Percentiles rank a stretch among this genome's conserved stretches.
phyloP scores from a whole-genome alignment of 2,888 invertebrate species.

The Apodemia duryi region DNA sequence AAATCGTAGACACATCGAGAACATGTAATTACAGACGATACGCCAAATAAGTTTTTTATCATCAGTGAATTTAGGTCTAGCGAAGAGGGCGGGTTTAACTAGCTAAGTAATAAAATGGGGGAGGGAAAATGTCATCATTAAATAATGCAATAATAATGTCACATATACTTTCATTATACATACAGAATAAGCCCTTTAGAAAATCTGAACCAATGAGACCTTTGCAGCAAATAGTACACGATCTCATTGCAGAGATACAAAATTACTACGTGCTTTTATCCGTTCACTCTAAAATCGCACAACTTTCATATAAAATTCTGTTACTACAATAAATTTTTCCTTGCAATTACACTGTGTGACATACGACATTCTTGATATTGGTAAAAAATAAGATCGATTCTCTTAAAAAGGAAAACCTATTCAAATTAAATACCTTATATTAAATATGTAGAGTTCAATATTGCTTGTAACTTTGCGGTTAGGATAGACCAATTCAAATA shows the following conservation, averaged over 20 bases:
- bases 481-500: slow-evolving; percentile 71
- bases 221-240: slow-evolving; percentile 42
- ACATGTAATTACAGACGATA: no score
- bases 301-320: not conserved
- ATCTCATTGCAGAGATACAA: slow-evolving; percentile 62
- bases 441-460: slow-evolving; percentile 29
- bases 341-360: slow-evolving; percentile 30
- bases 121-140: not conserved
- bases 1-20: no score
- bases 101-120: no score
- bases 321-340: slow-evolving; percentile 36
- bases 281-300: slow-evolving; percentile 36
- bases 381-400: slow-evolving; percentile 69
- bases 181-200: slow-evolving; percentile 30
- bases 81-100: no score
- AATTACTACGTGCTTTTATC: slow-evolving; percentile 47
- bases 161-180: not conserved
- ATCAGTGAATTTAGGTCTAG: not conserved
- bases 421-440: slow-evolving; percentile 34
- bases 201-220: slow-evolving; percentile 52
- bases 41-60: no score
- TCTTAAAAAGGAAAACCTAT: slow-evolving; percentile 47
- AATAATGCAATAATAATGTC: not conserved
- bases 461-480: slow-evolving; percentile 33
- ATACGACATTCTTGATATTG: slow-evolving; percentile 41